A percentile compares a stretch with the other conserved stretches of the same genome.
Evolutionary conservation across 2,888 invertebrate genomes (phyloP).

Genomic region (Teleiodes luculella): DNA sequence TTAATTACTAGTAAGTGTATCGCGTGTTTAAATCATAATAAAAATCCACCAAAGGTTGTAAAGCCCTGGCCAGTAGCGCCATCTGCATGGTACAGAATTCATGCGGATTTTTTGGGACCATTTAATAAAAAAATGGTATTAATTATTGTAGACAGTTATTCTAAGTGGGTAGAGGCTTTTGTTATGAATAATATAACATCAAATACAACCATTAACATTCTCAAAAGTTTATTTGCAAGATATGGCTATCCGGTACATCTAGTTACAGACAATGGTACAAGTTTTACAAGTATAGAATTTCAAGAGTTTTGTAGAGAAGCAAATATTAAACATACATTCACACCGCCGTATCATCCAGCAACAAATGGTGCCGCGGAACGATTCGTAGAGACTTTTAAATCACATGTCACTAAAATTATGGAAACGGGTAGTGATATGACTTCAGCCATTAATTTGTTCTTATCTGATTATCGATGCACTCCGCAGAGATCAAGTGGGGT

Average conservation of each 20-base stretch:
- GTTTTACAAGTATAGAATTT: too few species aligned
- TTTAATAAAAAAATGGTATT: not conserved
- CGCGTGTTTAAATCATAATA: too few species aligned
- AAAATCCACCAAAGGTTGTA: too few species aligned
- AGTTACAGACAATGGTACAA: too few species aligned
- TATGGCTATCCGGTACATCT: not conserved
- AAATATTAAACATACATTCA: too few species aligned
- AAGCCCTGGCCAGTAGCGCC: too few species aligned
- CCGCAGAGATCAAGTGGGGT: slow-evolving; percentile 17
- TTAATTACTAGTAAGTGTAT: too few species aligned
- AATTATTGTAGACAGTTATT: not conserved
- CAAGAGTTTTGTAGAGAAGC: too few species aligned
- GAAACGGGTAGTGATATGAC: not conserved
- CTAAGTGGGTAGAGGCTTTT: not conserved
- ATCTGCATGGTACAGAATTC: too few species aligned
- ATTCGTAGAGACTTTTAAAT: not conserved
- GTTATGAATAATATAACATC: not conserved
- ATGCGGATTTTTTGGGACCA: slow-evolving; percentile 13
- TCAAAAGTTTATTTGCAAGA: not conserved
- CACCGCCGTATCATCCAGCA: slow-evolving; percentile 21
- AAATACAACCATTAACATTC: not conserved
- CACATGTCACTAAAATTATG: not conserved
- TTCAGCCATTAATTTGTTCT: slow-evolving; percentile 9
- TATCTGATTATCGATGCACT: not conserved
- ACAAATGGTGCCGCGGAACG: slow-evolving; percentile 19